Base-by-base conservation (phyloP, 2,797 vertebrate genomes). In the Phrynocephalus guinanensis region DNA sequence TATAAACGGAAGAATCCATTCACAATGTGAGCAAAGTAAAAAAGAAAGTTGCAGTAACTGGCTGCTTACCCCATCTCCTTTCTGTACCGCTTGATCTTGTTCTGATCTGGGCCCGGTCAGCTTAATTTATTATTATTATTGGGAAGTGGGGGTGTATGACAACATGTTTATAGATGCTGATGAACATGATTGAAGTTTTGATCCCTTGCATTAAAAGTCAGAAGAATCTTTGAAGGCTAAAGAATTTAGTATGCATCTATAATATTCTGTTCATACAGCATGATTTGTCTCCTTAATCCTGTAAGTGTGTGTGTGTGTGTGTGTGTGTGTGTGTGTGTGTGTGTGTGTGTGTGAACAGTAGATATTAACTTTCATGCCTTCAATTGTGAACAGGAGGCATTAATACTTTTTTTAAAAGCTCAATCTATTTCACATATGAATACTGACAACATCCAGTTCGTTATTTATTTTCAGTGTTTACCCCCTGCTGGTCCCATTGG, bases 1-100 rank as follows among this genome's bases (percentile, higher is more conserved):
- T 92, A 93, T 93, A 89, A 94, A 95, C 79, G 94, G 90, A 92
- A 91, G 93, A 96, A 97, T 87, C n/a, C 0, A 91, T 94, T 96
- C 93, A 95, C 94, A 96, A 93, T 94, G 93, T 92, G 91, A 85
- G 48, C 33, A 91, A 90, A 91, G 82, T 92, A 92, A 94, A 91
- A 93, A 91, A 93, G 89, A 91, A 93, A 86, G 91, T 91, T 92
- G 90, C 92, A 94, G 95, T 89, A 91, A 67, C 60, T 88, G 88
- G 88, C 86, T 90, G 90, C 90, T 95, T 93, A 91, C 87, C 93
- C 93, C 92, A 93, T 92, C 82, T 93, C 79, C 89, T 93, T 90
- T 92, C 92, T 91, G 30, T 91, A 92, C 95, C 91, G 93, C 93
- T 95, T 93, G 93, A 95, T 95, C 82, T 94, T 91, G 89, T 93